A percentile compares a stretch with the other conserved stretches of the same genome.
These are phyloP conservation scores for Amblyopsis rosae DNA, from an alignment of 2,113 vertebrate species.

Conservation along the genomic window DNA sequence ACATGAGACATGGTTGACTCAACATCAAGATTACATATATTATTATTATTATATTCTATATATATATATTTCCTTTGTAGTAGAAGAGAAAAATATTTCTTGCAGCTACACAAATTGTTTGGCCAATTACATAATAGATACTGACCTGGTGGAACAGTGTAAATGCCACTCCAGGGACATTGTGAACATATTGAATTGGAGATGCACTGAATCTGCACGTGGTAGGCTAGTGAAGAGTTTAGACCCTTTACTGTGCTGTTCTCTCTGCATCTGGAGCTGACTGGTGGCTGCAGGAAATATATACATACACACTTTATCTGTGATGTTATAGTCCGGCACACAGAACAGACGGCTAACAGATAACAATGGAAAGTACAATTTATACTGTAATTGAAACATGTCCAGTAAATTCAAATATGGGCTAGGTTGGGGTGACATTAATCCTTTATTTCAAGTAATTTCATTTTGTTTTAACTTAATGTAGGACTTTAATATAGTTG, in stretches of 20 bases:
- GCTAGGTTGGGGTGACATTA: no score
- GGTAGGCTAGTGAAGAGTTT: constrained; percentile 54
- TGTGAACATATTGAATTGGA: constrained; percentile 25
- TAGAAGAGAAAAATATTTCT: neutral
- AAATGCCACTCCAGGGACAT: constrained; percentile 54
- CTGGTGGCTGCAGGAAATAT: constrained; percentile 1
- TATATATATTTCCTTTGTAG: neutral
- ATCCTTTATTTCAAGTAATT: no score
- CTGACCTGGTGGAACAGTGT: constrained; percentile 64
- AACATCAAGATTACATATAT: neutral
- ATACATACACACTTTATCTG: no score
- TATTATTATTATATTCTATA: neutral
- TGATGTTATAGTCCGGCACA: no score
- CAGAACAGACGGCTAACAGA: no score
- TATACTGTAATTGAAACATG: no score
- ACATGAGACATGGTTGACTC: neutral
- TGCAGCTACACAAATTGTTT: neutral
- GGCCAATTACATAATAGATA: neutral
- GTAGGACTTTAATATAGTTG: no score
- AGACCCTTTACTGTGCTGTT: constrained; percentile 27
- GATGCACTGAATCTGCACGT: constrained; percentile 58
- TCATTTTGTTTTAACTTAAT: no score
- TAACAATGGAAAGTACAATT: no score
- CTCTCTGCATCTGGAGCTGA: neutral
- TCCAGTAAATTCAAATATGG: no score